These are phyloP conservation scores for Pentamera pediparva DNA, from an alignment of 53 echinoderm and acorn worm genomes.

Conservation along the genomic window DNA sequence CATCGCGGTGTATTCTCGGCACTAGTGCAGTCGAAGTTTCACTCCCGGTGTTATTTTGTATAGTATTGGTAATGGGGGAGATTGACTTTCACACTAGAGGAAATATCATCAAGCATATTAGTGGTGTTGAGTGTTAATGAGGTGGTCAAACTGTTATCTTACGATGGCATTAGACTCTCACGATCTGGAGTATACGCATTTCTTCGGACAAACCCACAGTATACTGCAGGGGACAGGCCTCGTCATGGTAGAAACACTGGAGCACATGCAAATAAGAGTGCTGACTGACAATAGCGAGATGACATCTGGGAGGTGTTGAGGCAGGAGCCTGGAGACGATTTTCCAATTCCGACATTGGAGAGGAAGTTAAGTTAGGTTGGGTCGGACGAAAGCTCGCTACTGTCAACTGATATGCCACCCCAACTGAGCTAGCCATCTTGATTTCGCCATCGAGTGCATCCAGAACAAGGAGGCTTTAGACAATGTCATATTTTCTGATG, in stretches of 20 bases:
- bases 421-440: background rate
- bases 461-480: background rate
- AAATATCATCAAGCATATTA: background rate
- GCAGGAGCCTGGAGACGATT: background rate
- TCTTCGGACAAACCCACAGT: background rate
- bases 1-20: too few species aligned
- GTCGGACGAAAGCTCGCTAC: background rate
- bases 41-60: background rate
- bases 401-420: conserved; percentile 1
- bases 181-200: background rate
- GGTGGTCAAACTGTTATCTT: background rate
- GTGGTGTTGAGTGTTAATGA: background rate
- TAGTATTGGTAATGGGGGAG: background rate
- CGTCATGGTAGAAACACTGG: background rate
- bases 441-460: conserved; percentile 5
- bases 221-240: background rate
- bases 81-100: background rate
- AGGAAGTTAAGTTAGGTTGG: background rate
- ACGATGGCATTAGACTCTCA: background rate
- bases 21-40: too few species aligned
- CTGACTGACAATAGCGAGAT: background rate
- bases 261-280: background rate
- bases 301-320: background rate
- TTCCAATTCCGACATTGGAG: background rate
- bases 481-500: conserved; percentile 16